phyloP scores from a whole-genome alignment of 2,113 vertebrate genomes.

The Brachyhypopomus occidentalis region DNA sequence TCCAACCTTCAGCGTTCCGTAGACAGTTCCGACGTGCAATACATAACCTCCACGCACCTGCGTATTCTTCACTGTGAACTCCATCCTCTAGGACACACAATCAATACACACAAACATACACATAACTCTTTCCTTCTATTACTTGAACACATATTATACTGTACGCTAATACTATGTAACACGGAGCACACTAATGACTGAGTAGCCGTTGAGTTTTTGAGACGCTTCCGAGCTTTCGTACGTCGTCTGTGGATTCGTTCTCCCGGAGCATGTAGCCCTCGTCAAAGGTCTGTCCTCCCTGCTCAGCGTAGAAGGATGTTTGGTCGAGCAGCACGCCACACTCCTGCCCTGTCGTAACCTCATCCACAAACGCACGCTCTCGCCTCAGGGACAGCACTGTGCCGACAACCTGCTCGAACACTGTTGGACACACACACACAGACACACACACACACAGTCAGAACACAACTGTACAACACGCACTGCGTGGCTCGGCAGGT shows the following conservation, averaged over 20 bases:
- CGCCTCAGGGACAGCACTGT: slow-evolving; percentile 87
- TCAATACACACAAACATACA: neutral
- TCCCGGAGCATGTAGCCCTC: slow-evolving; percentile 91
- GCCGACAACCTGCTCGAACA: slow-evolving; percentile 77
- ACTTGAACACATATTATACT: neutral
- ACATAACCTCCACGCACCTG: slow-evolving; percentile 94
- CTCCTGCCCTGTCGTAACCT: slow-evolving; percentile 88
- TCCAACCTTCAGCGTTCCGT: slow-evolving; percentile 87
- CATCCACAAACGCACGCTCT: slow-evolving; percentile 87
- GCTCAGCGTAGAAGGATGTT: slow-evolving; percentile 96
- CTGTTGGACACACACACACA: slow-evolving; percentile 62
- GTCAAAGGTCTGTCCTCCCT: slow-evolving; percentile 94
- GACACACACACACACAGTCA: neutral
- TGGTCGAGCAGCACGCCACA: slow-evolving; percentile 91
- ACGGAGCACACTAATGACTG: too few species aligned
- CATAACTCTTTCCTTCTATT: neutral
- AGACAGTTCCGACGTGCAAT: slow-evolving; percentile 89
- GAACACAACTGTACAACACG: neutral
- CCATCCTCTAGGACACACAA: slow-evolving; percentile 79
- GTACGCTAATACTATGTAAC: too few species aligned
- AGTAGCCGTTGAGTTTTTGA: too few species aligned
- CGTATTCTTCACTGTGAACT: slow-evolving; percentile 94
- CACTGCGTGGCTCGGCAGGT: neutral
- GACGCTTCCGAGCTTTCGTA: slow-evolving; percentile 63
- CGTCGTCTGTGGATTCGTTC: slow-evolving; percentile 85